These are phyloP conservation scores for Heteromormyrus szaboi DNA, from an alignment of 2,797 vertebrate species.

Conservation along the genomic window DNA sequence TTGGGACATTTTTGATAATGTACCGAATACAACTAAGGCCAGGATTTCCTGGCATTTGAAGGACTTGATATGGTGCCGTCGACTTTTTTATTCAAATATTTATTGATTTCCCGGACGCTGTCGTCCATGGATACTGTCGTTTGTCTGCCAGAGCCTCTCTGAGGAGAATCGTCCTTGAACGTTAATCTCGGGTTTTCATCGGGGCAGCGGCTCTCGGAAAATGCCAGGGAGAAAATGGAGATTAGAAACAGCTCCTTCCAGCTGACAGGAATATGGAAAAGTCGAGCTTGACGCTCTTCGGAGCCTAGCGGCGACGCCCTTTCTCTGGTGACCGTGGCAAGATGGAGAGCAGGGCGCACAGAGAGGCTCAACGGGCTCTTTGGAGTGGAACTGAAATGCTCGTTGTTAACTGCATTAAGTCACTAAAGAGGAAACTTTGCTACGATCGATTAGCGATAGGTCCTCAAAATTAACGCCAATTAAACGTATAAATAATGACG, in stretches of 20 bases:
- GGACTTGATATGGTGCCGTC: background rate
- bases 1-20: background rate
- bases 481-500: background rate
- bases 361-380: background rate
- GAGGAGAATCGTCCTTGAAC: background rate
- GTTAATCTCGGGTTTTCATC: background rate
- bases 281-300: background rate
- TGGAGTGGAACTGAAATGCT: background rate
- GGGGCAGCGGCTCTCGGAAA: background rate
- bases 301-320: background rate
- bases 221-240: background rate
- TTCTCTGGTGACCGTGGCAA: background rate
- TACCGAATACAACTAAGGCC: background rate
- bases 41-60: background rate
- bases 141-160: background rate
- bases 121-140: background rate
- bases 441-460: background rate
- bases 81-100: background rate
- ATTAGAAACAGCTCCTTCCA: background rate
- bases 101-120: background rate
- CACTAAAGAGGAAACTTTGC: background rate
- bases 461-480: background rate
- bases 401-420: background rate
- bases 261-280: background rate
- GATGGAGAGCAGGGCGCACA: background rate